Evolutionary conservation across 2,113 vertebrate genomes (phyloP).

Genomic region (human): DNA sequence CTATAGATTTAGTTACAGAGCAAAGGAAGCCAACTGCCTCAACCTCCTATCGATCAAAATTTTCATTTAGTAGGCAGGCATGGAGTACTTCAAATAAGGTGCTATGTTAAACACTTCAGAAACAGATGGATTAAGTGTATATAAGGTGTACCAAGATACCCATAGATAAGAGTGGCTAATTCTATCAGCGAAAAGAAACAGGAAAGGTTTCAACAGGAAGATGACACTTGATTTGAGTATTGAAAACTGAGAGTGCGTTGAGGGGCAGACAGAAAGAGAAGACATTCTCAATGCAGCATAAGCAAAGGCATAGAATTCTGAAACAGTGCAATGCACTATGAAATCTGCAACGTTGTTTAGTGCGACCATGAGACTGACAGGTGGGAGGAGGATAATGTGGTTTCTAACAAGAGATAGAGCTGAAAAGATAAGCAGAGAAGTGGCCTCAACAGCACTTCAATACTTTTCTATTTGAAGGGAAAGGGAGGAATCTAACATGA

Average conservation of each 20-base stretch:
- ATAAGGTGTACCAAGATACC: too few relatives aligned
- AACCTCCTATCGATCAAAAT: background rate
- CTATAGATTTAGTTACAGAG: background rate
- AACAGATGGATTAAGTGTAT: background rate
- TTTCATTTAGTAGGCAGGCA: background rate
- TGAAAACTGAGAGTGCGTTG: background rate
- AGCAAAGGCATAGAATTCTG: background rate
- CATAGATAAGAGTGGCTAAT: background rate
- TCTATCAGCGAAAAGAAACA: background rate
- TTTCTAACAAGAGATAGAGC: background rate
- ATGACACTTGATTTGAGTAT: background rate
- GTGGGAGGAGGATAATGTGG: background rate
- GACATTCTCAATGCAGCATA: too few relatives aligned
- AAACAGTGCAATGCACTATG: accelerated
- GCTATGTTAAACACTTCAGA: background rate
- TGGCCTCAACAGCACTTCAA: background rate
- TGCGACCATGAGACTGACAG: background rate
- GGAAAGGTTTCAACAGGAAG: background rate
- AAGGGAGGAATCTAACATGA: background rate
- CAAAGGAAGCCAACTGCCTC: background rate
- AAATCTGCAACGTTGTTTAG: too few relatives aligned
- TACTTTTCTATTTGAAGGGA: background rate
- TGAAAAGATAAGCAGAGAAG: background rate
- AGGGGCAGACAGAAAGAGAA: background rate
- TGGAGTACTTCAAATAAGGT: background rate